Conservation (phyloP, 2,888 invertebrate species). For the Galerucella pusilla region DNA sequence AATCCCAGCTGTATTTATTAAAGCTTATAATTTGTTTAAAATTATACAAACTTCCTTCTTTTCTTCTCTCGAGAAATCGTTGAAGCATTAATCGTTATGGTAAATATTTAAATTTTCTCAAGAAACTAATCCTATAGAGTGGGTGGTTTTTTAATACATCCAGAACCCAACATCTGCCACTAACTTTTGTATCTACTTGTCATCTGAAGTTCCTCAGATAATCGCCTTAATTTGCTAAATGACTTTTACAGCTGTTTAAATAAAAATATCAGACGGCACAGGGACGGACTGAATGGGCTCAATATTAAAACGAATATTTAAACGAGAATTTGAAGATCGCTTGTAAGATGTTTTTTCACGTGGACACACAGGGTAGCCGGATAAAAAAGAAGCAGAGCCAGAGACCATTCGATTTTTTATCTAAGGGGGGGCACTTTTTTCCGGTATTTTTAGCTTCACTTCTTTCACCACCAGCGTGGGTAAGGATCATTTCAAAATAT, state of each 20-base stretch:
- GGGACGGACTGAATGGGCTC: not conserved
- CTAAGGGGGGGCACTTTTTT: too few relatives aligned
- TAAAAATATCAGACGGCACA: slow-evolving; percentile 44
- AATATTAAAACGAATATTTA: not conserved
- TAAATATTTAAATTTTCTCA: slow-evolving; percentile 22
- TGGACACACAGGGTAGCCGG: too few relatives aligned
- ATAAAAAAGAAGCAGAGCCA: too few relatives aligned
- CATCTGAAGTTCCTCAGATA: slow-evolving; percentile 40
- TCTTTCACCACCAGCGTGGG: too few relatives aligned
- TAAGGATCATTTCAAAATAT: too few relatives aligned
- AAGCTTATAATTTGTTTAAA: slow-evolving; percentile 15
- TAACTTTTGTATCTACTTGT: slow-evolving; percentile 43
- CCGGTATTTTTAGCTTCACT: too few relatives aligned
- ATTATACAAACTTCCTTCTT: slow-evolving; percentile 11
- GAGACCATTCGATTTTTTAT: too few relatives aligned
- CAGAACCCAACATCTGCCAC: slow-evolving; percentile 37
- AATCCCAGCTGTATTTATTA: not conserved
- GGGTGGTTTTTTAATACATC: slow-evolving; percentile 40
- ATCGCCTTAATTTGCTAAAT: slow-evolving; percentile 54
- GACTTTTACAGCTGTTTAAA: slow-evolving; percentile 58
- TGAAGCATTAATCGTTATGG: slow-evolving; percentile 18
- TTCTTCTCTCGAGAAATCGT: not conserved
- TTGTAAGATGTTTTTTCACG: too few relatives aligned
- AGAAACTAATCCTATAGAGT: slow-evolving; percentile 37
- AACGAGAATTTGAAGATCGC: too few relatives aligned